Percentiles rank a stretch among this genome's conserved stretches.
Evolutionary conservation across 1,140 invertebrate genomes (phyloP).

Genomic region (Oscheius sp.): DNA sequence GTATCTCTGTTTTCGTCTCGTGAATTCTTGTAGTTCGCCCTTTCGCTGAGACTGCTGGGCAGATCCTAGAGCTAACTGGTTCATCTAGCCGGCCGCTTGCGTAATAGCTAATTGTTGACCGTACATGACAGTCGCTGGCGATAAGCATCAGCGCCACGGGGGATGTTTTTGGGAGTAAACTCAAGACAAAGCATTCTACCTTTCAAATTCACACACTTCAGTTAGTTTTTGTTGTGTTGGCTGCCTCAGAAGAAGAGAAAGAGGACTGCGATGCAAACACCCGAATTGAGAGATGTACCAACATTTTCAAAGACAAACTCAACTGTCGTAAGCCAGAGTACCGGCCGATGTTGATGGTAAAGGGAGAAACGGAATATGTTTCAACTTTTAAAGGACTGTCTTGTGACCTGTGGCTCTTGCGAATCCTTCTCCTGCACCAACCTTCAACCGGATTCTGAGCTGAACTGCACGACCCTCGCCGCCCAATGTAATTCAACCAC

Average conservation of each 20-base stretch:
- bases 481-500: conserved; percentile 5
- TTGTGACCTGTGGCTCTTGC: conserved; percentile 15
- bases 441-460: conserved; percentile 7
- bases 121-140: no score
- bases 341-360: conserved; percentile 9
- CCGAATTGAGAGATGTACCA: neutral
- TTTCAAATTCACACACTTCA: no score
- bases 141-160: no score
- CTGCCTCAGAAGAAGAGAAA: neutral
- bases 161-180: no score
- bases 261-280: conserved; percentile 4
- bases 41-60: no score
- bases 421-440: conserved; percentile 8
- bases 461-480: conserved; percentile 9
- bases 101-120: no score
- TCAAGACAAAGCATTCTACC: no score
- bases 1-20: no score
- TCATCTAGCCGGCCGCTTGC: no score
- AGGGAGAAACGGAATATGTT: neutral
- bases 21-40: no score
- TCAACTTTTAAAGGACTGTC: conserved; percentile 15
- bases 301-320: conserved; percentile 3
- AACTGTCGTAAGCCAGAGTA: conserved; percentile 10
- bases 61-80: no score
- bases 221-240: neutral